A percentile compares a stretch with the other conserved stretches of the same genome.
These are phyloP conservation scores for Hydrolagus colliei DNA, from an alignment of 2,797 vertebrate species.

Conservation along the genomic window DNA sequence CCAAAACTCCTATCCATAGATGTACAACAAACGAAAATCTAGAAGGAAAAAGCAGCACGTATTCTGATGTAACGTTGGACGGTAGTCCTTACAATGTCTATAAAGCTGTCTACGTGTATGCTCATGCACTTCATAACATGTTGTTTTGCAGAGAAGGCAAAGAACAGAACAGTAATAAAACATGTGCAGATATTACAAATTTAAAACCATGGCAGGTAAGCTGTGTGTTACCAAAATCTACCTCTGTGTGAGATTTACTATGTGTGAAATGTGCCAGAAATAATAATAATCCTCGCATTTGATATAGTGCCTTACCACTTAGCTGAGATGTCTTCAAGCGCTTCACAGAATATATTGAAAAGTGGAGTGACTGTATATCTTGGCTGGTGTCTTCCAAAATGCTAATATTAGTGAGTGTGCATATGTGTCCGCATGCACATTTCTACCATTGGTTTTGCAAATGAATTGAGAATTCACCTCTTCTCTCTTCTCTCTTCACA, in stretches of 20 bases:
- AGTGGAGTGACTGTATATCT: no score
- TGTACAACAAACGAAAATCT: not conserved
- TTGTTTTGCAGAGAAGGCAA: not conserved
- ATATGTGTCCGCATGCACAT: not conserved
- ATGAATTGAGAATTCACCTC: no score
- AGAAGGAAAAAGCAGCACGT: not conserved
- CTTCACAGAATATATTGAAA: no score
- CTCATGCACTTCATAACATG: constrained; percentile 21
- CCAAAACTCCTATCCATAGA: not conserved
- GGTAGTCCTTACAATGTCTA: constrained; percentile 5
- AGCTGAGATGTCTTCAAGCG: no score
- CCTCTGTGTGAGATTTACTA: no score
- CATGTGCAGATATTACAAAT: not conserved
- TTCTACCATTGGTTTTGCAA: no score
- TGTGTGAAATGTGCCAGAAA: no score
- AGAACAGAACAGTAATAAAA: not conserved
- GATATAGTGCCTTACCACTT: no score
- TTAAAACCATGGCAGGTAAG: constrained; percentile 22
- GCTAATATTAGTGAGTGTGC: not conserved
- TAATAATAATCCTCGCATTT: no score
- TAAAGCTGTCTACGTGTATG: not conserved
- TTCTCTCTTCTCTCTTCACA: not conserved
- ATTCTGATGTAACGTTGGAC: not conserved
- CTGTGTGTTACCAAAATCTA: no score
- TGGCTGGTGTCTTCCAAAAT: no score